Base-by-base conservation (phyloP, 2,113 vertebrate genomes). In the Atrichornis clamosus region DNA sequence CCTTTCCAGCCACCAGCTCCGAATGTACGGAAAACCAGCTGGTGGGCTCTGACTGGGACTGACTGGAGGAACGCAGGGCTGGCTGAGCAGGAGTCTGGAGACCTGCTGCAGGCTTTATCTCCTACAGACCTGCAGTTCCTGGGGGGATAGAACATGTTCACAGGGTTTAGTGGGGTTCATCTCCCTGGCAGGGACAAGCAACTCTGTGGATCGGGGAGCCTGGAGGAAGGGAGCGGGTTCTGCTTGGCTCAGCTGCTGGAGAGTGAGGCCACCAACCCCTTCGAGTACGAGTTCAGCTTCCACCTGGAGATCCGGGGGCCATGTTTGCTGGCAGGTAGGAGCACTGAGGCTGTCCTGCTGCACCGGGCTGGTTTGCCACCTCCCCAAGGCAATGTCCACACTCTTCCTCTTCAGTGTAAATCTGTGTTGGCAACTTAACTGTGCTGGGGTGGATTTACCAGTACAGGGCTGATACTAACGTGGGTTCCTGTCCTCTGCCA, bases 231-330 rank as follows among this genome's bases (percentile, higher is more conserved):
- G 60, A 96, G 95, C 72, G 98, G 96, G 77, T 95, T 98, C 81
- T 98, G 98, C 84, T 94, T 99, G 96, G 96, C 98, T 10, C 97
- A 97, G 39, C 96, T 99, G 72, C 96, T 99, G 95, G 98, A 99
- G 89, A 97, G 96, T 0, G 98, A 99, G 37, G 97, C 97, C 81
- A 98, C 98, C 95, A 99, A 99, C 97, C 99, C 99, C 88, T 99
- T 97, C 8, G 99, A 99, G 92, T 99, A 99, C 0, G 98, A 99
- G 70, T 99, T 99, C 90, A 99, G 97, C 97, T 99, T 99, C 96
- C 98, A 99, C 69, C 97, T 99, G 95, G 99, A 99, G 98, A 99
- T 99, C 88, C 97, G 98, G 3, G 99, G 98, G 14, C 99, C 99
- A 0, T 99, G 99, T 67, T 97, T 99, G 52, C 98, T 99, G 0